phyloP scores from a whole-genome alignment of 2,888 invertebrate genomes.

The Liodrosophila aerea region DNA sequence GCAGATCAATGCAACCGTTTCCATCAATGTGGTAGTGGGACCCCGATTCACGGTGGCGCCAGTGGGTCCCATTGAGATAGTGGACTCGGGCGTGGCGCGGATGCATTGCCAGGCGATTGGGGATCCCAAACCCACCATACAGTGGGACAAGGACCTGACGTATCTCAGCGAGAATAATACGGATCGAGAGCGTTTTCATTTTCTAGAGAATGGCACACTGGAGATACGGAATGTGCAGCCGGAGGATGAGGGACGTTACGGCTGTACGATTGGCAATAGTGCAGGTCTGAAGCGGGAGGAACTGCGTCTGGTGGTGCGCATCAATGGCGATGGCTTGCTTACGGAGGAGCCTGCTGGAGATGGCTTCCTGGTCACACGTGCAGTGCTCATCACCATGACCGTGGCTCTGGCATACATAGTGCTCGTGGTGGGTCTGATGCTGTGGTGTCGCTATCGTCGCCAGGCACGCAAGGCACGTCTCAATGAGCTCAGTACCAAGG shows the following conservation, averaged over 20 bases:
- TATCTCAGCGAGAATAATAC: conserved; percentile 82
- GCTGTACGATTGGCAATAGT: conserved; percentile 97
- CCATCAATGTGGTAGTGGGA: conserved; percentile 92
- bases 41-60: conserved; percentile 91
- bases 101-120: conserved; percentile 94
- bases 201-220: conserved; percentile 92
- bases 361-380: conserved; percentile 91
- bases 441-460: conserved; percentile 93
- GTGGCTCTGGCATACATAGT: conserved; percentile 96
- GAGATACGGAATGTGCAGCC: conserved; percentile 88
- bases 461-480: conserved; percentile 83
- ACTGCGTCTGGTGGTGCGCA: conserved; percentile 88
- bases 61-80: conserved; percentile 89
- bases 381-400: conserved; percentile 94
- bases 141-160: conserved; percentile 94
- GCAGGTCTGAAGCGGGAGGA: conserved; percentile 93
- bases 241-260: conserved; percentile 93
- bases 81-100: conserved; percentile 87
- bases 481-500: conserved; percentile 84
- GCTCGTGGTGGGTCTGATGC: conserved; percentile 94
- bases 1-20: conserved; percentile 91
- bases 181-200: conserved; percentile 84
- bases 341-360: conserved; percentile 84
- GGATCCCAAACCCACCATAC: conserved; percentile 93
- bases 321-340: conserved; percentile 84